phyloP scores from a whole-genome alignment of 2,797 vertebrate species.

The Nannoperca australis region DNA sequence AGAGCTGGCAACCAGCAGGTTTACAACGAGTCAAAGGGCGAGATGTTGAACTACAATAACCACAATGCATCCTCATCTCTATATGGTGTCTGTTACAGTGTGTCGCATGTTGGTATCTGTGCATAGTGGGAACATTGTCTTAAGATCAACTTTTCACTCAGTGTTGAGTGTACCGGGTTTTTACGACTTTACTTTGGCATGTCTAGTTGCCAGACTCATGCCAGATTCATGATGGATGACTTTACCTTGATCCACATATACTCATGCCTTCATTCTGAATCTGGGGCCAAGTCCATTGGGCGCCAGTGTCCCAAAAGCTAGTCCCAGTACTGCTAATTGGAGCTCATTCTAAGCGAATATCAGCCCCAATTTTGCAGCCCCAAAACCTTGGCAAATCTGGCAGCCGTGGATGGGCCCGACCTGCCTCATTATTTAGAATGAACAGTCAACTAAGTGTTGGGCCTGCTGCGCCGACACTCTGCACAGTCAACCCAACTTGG shows the following conservation, averaged over 20 bases:
- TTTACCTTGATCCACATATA: not conserved
- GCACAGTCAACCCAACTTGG: not conserved
- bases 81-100: too few relatives aligned
- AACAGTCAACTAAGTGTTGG: slow-evolving; percentile 9
- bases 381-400: slow-evolving; percentile 12
- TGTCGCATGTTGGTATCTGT: not conserved
- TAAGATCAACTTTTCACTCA: not conserved
- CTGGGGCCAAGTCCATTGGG: not conserved
- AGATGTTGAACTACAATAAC: not conserved
- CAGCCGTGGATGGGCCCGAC: not conserved
- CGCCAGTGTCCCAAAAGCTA: not conserved
- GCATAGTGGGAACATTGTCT: too few relatives aligned
- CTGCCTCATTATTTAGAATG: slow-evolving; percentile 13
- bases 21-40: not conserved
- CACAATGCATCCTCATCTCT: not conserved
- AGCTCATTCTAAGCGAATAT: not conserved
- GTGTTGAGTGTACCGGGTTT: not conserved
- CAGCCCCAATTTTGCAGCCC: not conserved
- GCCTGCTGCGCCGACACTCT: not conserved
- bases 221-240: not conserved
- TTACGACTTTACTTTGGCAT: not conserved
- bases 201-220: not conserved
- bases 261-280: not conserved
- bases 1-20: too few relatives aligned
- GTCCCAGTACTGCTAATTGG: not conserved